Conservation (phyloP, 2,113 vertebrate genomes). For the Tachysurus fulvidraco region DNA sequence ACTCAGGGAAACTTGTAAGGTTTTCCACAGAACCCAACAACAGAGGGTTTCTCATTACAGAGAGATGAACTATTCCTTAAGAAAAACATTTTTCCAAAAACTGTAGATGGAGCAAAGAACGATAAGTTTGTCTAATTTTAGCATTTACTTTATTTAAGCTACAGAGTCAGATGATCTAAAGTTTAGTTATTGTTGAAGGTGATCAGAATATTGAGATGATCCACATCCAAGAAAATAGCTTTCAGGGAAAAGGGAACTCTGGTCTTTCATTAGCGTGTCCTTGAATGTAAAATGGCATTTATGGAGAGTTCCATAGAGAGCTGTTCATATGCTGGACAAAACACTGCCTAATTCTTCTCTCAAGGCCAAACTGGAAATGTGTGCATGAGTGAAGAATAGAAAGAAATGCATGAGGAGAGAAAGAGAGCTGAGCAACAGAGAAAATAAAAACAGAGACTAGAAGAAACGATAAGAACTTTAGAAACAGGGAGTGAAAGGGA, state of each 20-base stretch:
- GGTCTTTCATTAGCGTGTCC: constrained; percentile 15
- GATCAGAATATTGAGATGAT: not conserved
- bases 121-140: not conserved
- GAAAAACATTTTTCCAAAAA: not conserved
- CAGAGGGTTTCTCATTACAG: not conserved
- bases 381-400: constrained; percentile 1
- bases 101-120: not conserved
- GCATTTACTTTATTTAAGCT: not conserved
- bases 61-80: not conserved
- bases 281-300: constrained; percentile 32
- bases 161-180: not conserved
- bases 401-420: not conserved
- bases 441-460: not conserved
- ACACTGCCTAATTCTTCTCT: constrained; percentile 43
- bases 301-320: constrained; percentile 26
- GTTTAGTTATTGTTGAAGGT: not conserved
- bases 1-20: not conserved
- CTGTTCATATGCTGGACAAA: constrained; percentile 29
- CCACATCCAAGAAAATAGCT: not conserved
- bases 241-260: not conserved
- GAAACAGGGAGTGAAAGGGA: not conserved
- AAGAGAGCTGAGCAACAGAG: not conserved
- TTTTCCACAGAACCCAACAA: not conserved
- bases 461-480: not conserved
- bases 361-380: constrained; percentile 29